Evolutionary conservation across 2,888 invertebrate genomes (phyloP).

Genomic region (Auanema freiburgensis): DNA sequence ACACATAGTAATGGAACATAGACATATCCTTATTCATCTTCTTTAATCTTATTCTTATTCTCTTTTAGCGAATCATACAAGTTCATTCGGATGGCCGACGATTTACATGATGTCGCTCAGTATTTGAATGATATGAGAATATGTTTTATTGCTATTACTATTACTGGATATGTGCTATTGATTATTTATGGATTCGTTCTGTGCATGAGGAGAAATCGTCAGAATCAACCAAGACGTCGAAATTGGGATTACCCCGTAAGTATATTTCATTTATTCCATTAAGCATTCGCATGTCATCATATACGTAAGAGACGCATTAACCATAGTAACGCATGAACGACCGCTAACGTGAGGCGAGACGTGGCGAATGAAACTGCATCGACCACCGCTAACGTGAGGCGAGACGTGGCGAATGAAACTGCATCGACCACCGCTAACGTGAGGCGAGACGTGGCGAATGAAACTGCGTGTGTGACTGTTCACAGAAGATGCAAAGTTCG

Average conservation of each 20-base stretch:
- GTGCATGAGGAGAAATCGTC: conserved; percentile 49
- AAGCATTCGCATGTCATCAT: too few relatives aligned
- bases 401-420: too few relatives aligned
- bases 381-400: too few relatives aligned
- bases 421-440: too few relatives aligned
- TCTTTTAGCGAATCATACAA: conserved; percentile 58
- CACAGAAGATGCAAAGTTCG: too few relatives aligned
- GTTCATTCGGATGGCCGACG: conserved; percentile 61
- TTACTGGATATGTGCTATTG: conserved; percentile 52
- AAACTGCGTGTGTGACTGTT: too few relatives aligned
- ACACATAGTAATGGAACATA: too few relatives aligned
- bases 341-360: too few relatives aligned
- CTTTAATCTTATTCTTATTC: neutral
- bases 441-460: too few relatives aligned
- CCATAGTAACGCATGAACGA: too few relatives aligned
- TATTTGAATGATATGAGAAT: conserved; percentile 57
- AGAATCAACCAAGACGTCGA: conserved; percentile 42
- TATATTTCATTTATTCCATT: conserved; percentile 6
- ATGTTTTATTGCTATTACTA: conserved; percentile 56
- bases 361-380: too few relatives aligned
- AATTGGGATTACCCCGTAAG: conserved; percentile 57
- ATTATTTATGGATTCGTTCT: conserved; percentile 45
- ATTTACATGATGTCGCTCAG: conserved; percentile 55
- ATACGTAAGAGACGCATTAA: too few relatives aligned
- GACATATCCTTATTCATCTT: neutral